phyloP scores from a whole-genome alignment of 1,140 invertebrate genomes.

The Drosophila insularis region DNA sequence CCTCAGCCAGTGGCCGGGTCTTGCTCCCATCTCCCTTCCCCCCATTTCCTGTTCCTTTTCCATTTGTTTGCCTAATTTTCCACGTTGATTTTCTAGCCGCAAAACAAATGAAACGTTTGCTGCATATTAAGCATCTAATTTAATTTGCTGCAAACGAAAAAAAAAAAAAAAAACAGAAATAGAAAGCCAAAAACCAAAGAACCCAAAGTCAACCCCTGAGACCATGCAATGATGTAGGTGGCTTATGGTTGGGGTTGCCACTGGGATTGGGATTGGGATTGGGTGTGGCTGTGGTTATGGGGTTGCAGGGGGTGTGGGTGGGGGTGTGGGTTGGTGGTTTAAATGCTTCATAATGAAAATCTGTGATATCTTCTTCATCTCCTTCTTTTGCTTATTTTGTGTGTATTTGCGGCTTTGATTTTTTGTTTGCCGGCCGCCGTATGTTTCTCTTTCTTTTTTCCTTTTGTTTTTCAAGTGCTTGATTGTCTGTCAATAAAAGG shows the following conservation, averaged over 20 bases:
- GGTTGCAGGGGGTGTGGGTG: constrained; percentile 13
- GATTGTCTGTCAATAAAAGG: constrained; percentile 75
- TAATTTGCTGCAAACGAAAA: constrained; percentile 59
- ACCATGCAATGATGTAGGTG: constrained; percentile 12
- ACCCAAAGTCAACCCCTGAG: constrained; percentile 35
- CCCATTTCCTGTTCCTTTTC: neutral
- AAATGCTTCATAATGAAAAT: constrained; percentile 81
- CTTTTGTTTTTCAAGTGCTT: constrained; percentile 60
- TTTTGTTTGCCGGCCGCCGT: constrained; percentile 38
- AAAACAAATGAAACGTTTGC: constrained; percentile 79
- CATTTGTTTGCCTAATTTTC: constrained; percentile 78
- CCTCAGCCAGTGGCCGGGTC: constrained; percentile 36
- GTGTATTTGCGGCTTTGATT: constrained; percentile 62
- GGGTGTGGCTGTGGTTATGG: constrained; percentile 16
- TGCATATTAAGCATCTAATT: constrained; percentile 81
- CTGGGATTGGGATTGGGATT: too few species aligned
- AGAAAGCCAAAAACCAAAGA: constrained; percentile 9
- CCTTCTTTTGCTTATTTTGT: constrained; percentile 17
- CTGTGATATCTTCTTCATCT: constrained; percentile 66
- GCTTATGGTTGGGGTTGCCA: neutral
- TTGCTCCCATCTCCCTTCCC: constrained; percentile 3
- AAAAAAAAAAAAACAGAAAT: constrained; percentile 14
- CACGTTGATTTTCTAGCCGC: constrained; percentile 81
- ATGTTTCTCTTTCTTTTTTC: constrained; percentile 20
- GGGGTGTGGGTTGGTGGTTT: constrained; percentile 36